These are phyloP conservation scores for Campopleginae sp. DNA, from an alignment of 2,888 invertebrate species.

Conservation along the genomic window DNA sequence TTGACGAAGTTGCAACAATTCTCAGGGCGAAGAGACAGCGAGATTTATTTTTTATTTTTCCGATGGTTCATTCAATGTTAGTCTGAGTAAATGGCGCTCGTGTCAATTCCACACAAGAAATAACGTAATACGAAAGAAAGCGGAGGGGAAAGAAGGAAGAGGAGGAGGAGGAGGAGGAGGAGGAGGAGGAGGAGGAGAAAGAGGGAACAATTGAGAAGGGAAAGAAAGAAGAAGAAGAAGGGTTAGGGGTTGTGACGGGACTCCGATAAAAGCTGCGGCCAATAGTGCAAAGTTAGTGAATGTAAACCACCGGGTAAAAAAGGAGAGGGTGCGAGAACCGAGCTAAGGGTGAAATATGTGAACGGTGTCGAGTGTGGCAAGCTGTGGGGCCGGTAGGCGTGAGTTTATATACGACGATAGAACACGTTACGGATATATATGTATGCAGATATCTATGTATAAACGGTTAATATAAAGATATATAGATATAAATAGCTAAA, in stretches of 20 bases:
- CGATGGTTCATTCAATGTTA: slow-evolving; percentile 12
- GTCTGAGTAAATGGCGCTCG: slow-evolving; percentile 21
- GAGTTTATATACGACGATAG: slow-evolving; percentile 37
- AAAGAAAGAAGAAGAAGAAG: neutral
- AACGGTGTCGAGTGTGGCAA: slow-evolving; percentile 42
- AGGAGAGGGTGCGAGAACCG: slow-evolving; percentile 18
- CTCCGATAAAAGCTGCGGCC: slow-evolving; percentile 42
- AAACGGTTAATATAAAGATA: neutral
- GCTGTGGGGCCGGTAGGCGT: slow-evolving; percentile 46
- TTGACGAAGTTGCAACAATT: neutral
- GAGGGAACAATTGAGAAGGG: slow-evolving; percentile 3
- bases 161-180: neutral
- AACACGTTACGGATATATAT: slow-evolving; percentile 4
- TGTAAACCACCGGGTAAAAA: slow-evolving; percentile 32
- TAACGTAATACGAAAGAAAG: slow-evolving; percentile 26
- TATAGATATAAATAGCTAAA: neutral
- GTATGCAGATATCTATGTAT: slow-evolving; percentile 2
- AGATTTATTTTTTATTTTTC: neutral
- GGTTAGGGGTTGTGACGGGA: slow-evolving; percentile 13
- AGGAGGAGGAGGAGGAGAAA: neutral
- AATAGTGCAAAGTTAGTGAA: slow-evolving; percentile 43
- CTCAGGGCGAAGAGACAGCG: neutral
- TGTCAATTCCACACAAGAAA: slow-evolving; percentile 32
- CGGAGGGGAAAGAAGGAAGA: neutral
- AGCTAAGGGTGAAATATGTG: slow-evolving; percentile 60